Percentiles rank a stretch among this genome's conserved stretches.
Conservation (phyloP, 2,888 invertebrate genomes). For the Spilarctia lutea region DNA sequence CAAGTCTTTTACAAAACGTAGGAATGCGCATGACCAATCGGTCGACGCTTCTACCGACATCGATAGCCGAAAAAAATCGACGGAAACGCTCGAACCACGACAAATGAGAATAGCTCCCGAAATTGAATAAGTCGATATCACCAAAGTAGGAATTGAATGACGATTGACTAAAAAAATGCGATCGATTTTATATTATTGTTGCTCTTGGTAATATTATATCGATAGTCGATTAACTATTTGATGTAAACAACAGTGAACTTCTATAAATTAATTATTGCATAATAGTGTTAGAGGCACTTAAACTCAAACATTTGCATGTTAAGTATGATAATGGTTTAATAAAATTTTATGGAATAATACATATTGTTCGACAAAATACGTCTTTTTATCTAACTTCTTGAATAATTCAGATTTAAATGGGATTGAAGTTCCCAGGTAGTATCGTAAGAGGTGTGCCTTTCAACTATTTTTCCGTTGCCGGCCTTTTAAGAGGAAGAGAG, state of each 20-base stretch:
- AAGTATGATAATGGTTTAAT: too few relatives aligned
- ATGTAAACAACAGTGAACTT: background rate
- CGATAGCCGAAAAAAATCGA: slow-evolving; percentile 67
- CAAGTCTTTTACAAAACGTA: slow-evolving; percentile 65
- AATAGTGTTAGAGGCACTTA: slow-evolving; percentile 5
- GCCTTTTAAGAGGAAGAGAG: too few relatives aligned
- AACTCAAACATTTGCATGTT: background rate
- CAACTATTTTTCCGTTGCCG: too few relatives aligned
- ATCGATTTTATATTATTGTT: slow-evolving; percentile 75
- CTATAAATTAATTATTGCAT: background rate
- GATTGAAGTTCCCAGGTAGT: background rate
- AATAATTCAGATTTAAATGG: background rate
- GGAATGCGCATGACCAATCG: slow-evolving; percentile 83
- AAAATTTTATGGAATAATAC: too few relatives aligned
- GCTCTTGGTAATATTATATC: slow-evolving; percentile 53
- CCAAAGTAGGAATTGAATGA: slow-evolving; percentile 82
- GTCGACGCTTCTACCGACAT: slow-evolving; percentile 68
- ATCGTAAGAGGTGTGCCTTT: background rate
- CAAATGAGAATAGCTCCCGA: slow-evolving; percentile 77
- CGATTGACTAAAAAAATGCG: slow-evolving; percentile 75
- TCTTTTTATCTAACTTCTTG: background rate
- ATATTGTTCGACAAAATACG: background rate
- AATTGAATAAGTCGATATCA: slow-evolving; percentile 85
- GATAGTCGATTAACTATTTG: slow-evolving; percentile 42
- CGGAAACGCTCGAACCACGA: slow-evolving; percentile 80